These are phyloP conservation scores for Listronotus bonariensis DNA, from an alignment of 1,140 invertebrate genomes.

Conservation along the genomic window DNA sequence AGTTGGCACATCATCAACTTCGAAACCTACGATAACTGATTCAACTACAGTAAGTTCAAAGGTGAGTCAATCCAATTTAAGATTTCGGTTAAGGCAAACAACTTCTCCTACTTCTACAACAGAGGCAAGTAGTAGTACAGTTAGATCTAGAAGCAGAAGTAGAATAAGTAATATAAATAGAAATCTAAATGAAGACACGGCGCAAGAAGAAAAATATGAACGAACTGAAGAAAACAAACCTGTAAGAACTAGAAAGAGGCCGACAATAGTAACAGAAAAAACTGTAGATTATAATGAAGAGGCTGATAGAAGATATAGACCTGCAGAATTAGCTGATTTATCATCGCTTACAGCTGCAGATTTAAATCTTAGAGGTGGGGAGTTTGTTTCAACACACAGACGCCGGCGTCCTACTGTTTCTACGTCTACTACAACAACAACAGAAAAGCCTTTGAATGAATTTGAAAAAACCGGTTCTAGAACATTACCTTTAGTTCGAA, in stretches of 20 bases:
- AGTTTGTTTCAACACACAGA: conserved; percentile 19
- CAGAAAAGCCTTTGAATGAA: conserved; percentile 48
- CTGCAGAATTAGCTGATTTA: conserved; percentile 51
- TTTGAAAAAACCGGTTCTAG: conserved; percentile 37
- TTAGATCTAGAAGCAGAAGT: conserved; percentile 49
- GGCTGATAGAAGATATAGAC: conserved; percentile 41
- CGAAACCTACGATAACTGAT: conserved; percentile 55
- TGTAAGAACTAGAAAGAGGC: conserved; percentile 16
- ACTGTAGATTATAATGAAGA: conserved; percentile 29
- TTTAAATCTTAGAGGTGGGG: conserved; percentile 33
- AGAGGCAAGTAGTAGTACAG: conserved; percentile 4
- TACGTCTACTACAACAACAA: conserved; percentile 47
- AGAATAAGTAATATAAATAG: conserved; percentile 45
- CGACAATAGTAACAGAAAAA: conserved; percentile 12
- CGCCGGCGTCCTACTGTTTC: conserved; percentile 35
- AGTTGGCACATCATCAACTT: conserved; percentile 50
- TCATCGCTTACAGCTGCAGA: conserved; percentile 55
- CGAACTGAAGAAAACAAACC: conserved; percentile 21
- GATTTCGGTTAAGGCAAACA: conserved; percentile 32
- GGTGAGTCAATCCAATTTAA: conserved; percentile 49
- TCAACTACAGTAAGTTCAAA: conserved; percentile 50
- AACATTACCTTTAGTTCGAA: conserved; percentile 42
- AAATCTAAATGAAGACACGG: conserved; percentile 22
- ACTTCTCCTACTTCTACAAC: conserved; percentile 10
- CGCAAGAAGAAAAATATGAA: conserved; percentile 30